These are phyloP conservation scores for Porphyrio hochstetteri DNA, from an alignment of 2,113 vertebrate species.

Conservation along the genomic window DNA sequence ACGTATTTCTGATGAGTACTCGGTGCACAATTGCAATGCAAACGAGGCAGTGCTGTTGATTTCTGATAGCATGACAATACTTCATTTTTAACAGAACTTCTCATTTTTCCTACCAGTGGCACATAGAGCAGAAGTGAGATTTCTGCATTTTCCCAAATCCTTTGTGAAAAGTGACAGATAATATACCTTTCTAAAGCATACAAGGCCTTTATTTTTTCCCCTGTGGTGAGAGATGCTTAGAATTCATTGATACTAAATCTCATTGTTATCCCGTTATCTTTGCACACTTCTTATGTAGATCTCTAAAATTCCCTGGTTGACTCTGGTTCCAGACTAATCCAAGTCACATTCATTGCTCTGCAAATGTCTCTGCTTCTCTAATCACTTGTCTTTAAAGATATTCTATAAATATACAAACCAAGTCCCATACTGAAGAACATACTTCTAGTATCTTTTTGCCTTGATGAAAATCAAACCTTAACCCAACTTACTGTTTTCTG, in stretches of 20 bases:
- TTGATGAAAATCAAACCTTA: neutral
- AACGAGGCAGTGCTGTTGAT: neutral
- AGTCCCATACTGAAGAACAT: neutral
- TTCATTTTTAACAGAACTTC: neutral
- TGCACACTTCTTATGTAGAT: neutral
- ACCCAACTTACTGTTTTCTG: neutral
- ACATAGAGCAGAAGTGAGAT: neutral
- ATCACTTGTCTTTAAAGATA: neutral
- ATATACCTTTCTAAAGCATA: neutral
- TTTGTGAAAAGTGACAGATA: neutral
- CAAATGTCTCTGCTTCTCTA: neutral
- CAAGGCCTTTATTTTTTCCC: neutral
- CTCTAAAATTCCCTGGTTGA: neutral
- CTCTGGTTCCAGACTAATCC: neutral
- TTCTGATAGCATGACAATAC: neutral
- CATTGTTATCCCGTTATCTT: neutral
- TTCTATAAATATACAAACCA: neutral
- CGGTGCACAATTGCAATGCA: neutral
- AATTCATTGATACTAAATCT: neutral
- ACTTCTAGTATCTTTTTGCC: neutral
- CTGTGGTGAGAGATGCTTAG: neutral
- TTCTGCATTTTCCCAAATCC: neutral
- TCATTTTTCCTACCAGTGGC: neutral
- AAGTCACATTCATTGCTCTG: neutral
- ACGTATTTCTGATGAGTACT: neutral